Percentiles rank a stretch among this genome's conserved stretches.
phyloP scores from a whole-genome alignment of 1,140 invertebrate species.

The Listronotus oregonensis region DNA sequence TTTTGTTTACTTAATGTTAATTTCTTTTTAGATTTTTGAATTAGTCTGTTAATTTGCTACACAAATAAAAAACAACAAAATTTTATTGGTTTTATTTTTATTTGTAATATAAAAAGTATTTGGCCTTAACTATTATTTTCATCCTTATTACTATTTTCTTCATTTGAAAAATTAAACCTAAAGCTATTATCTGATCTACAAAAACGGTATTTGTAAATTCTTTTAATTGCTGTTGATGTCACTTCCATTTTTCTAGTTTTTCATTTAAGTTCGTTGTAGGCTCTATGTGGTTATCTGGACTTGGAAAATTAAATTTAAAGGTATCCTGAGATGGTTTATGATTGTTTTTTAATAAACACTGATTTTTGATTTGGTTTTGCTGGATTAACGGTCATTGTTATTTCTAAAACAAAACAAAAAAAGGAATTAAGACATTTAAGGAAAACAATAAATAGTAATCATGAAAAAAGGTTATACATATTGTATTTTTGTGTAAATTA shows the following conservation, averaged over 20 bases:
- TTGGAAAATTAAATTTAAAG: conserved; percentile 58
- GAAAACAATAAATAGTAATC: no score
- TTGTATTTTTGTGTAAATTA: conserved; percentile 5
- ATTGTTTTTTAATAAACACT: conserved; percentile 62
- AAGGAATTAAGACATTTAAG: no score
- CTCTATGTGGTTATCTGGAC: conserved; percentile 26
- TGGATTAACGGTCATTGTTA: conserved; percentile 56
- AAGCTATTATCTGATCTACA: conserved; percentile 55
- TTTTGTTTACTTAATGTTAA: no score
- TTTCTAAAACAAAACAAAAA: conserved; percentile 26
- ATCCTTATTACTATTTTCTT: conserved; percentile 1
- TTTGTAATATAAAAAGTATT: not conserved
- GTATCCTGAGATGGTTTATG: conserved; percentile 46
- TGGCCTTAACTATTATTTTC: not conserved
- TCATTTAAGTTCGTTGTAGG: not conserved
- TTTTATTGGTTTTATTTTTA: not conserved
- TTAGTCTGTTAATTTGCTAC: no score
- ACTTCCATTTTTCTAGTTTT: conserved; percentile 10
- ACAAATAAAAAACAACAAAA: no score
- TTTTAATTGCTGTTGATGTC: not conserved
- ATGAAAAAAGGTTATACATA: no score
- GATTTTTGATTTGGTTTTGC: conserved; percentile 58
- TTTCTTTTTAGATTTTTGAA: no score
- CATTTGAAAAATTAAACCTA: conserved; percentile 61
- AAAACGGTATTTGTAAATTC: conserved; percentile 37